Base-by-base conservation (phyloP, 2,797 vertebrate genomes). In the Champsocephalus esox region DNA sequence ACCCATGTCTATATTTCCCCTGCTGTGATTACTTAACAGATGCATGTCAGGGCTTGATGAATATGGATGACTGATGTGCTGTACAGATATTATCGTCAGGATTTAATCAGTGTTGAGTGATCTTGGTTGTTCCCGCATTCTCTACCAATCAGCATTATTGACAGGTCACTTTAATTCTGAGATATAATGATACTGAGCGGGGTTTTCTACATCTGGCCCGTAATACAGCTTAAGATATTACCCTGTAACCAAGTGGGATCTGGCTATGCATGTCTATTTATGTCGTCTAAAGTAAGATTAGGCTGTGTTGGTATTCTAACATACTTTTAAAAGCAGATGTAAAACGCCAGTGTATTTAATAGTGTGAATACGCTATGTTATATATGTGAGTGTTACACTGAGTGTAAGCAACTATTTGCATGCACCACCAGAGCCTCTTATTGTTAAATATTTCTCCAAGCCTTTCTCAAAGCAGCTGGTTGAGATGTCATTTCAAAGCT, bases 61-160 rank as follows among this genome's bases (percentile, higher is more conserved):
- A 89, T 89, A 89, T 84, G 69, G 74, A 80, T 82, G 88, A 89
- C 50, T 81, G 71, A 89, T 88, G 88, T 34, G 56, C 83, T 71
- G 70, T 77, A 78, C 76, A 57, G 78, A 87, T 85, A 87, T 88
- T 88, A 86, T 85, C 12, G 67, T 75, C 79, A 65, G 86, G 72
- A 84, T 91, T 93, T 91, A 93, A 93, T 93, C 92, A 91, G 83
- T 28, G 76, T 79, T 82, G 88, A 93, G 88, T 91, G 89, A 90
- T 88, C 77, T 80, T 48, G 2, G 70, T 87, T 76, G 71, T 70
- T 57, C 44, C 46, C 51, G 46, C 72, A 12, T 67, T 86, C 80
- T 79, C 66, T 65, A 76, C 79, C 81, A 91, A 91, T 91, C 88
- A 86, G 68, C 80, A 83, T 86, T 88, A 90, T 77, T 57, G 77